These are phyloP conservation scores for Aldrovandia affinis DNA, from an alignment of 2,797 vertebrate genomes.

Conservation along the genomic window DNA sequence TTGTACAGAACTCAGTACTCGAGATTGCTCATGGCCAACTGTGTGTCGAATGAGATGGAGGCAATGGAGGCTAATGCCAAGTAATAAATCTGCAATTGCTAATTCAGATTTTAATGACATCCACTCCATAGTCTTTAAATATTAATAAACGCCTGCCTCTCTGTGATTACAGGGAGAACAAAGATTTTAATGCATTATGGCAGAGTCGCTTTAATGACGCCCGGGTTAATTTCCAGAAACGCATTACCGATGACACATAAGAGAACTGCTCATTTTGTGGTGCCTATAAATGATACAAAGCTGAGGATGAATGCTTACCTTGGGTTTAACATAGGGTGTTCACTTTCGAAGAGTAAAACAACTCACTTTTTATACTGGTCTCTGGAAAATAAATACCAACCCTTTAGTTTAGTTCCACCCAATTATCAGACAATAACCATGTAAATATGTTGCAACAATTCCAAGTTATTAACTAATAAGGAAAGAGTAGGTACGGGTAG, in stretches of 20 bases:
- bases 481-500: too few species aligned
- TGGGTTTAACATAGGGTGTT: too few species aligned
- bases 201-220: not conserved
- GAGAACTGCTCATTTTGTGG: not conserved
- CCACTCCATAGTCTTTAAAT: not conserved
- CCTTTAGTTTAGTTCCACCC: too few species aligned
- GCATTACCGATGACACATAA: not conserved
- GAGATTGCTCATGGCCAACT: not conserved
- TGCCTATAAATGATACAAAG: not conserved
- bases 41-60: not conserved
- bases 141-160: conserved; percentile 6
- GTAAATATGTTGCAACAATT: too few species aligned
- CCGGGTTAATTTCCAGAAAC: not conserved
- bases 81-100: conserved; percentile 4
- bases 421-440: too few species aligned
- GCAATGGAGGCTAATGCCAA: not conserved
- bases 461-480: too few species aligned
- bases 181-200: not conserved
- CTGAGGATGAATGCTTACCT: not conserved
- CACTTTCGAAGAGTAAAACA: too few species aligned
- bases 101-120: conserved; percentile 12
- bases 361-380: too few species aligned
- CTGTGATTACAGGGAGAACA: not conserved
- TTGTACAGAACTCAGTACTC: not conserved
- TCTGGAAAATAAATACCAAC: too few species aligned